A percentile compares a stretch with the other conserved stretches of the same genome.
Evolutionary conservation across 2,113 vertebrate genomes (phyloP).

Genomic region (Microtus montanus): DNA sequence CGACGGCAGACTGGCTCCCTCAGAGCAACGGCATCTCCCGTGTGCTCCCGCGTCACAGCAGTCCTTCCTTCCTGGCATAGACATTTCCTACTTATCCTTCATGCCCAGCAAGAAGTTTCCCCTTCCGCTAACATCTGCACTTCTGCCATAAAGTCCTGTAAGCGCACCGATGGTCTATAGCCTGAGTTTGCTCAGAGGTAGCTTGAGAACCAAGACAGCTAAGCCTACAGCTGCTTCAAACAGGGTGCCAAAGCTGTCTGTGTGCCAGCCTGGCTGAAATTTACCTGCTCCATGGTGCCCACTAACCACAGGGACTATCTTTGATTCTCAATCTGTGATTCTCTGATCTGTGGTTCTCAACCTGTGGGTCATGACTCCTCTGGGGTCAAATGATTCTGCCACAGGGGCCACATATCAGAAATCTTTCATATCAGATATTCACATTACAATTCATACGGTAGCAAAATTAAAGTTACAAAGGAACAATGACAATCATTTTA

Average conservation of each 20-base stretch:
- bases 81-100: not conserved
- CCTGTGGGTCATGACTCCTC: not conserved
- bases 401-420: not conserved
- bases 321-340: not conserved
- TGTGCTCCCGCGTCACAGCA: not conserved
- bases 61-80: not conserved
- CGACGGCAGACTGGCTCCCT: not conserved
- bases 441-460: not conserved
- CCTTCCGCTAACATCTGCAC: not conserved
- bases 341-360: not conserved
- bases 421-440: not conserved
- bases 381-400: not conserved
- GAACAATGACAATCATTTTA: not conserved
- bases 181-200: not conserved
- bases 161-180: not conserved
- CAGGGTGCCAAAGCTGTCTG: not conserved
- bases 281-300: not conserved
- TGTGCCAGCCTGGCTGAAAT: not conserved
- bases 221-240: not conserved
- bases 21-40: not conserved
- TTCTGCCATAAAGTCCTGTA: not conserved
- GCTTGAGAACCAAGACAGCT: not conserved
- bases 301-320: not conserved
- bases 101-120: not conserved
- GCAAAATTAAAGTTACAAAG: not conserved